Evolutionary conservation across 2,888 invertebrate genomes (phyloP).

Genomic region (Limenitis camilla): DNA sequence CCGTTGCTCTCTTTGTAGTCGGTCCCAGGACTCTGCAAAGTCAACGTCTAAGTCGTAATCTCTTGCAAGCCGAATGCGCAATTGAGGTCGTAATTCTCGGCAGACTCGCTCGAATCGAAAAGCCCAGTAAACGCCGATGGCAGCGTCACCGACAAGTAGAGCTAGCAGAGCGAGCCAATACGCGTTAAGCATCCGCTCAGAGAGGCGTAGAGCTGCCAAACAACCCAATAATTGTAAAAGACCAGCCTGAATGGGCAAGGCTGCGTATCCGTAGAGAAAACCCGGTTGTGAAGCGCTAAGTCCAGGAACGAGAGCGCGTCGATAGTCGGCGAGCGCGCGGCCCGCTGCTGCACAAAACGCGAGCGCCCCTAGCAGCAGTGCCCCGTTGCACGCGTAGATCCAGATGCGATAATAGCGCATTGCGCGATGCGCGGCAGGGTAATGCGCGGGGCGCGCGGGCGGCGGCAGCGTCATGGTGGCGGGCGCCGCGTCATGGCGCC

Average conservation of each 20-base stretch:
- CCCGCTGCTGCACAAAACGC: conserved; percentile 86
- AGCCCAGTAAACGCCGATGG: conserved; percentile 90
- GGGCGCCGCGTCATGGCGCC: conserved; percentile 74
- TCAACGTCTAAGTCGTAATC: conserved; percentile 83
- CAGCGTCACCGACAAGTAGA: conserved; percentile 86
- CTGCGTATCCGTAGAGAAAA: conserved; percentile 89
- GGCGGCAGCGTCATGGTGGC: conserved; percentile 74
- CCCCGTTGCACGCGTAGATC: conserved; percentile 94
- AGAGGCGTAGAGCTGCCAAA: conserved; percentile 85
- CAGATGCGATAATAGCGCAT: conserved; percentile 90
- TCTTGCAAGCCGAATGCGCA: conserved; percentile 75
- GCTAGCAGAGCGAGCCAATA: conserved; percentile 88
- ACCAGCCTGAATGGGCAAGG: conserved; percentile 82
- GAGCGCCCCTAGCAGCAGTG: conserved; percentile 86
- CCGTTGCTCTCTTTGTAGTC: conserved; percentile 81
- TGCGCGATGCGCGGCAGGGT: conserved; percentile 75
- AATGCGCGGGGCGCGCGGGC: conserved; percentile 72
- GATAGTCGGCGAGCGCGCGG: conserved; percentile 81
- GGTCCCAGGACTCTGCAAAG: conserved; percentile 85
- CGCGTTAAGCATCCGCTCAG: conserved; percentile 85
- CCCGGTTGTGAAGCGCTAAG: conserved; percentile 85
- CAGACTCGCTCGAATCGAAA: conserved; percentile 85
- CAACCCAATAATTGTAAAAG: conserved; percentile 85
- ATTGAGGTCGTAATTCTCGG: conserved; percentile 80
- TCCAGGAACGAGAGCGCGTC: conserved; percentile 82